Evolutionary conservation across 2,888 invertebrate genomes (phyloP), one percentile per base, ranked within the genome.

Genomic region (Eupithecia exiguata): DNA sequence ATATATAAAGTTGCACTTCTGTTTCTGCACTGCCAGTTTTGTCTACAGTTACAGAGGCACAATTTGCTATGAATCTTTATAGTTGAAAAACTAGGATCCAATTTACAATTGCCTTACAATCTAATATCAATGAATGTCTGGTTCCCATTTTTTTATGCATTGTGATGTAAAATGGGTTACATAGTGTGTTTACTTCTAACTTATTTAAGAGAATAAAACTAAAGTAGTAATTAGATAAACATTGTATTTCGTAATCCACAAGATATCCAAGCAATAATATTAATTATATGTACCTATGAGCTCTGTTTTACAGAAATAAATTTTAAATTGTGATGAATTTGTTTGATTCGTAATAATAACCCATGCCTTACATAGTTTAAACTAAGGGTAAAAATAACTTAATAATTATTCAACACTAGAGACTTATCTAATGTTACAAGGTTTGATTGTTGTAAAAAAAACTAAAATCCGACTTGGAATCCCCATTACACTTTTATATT

Each of bases 221-320:
- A 35, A 62, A 35, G 25, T 30, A 30, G 30, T 61, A 30, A 30
- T 18, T 30, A 62, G 35, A 30, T 62, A 35, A 62, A 18, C 16
- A 35, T 18, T 35, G 16, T 62, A 35, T 62, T 62, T 35, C 9
- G 0, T 65, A n/a, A n/a, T 36, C 9, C 18, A 18, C 63, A 5
- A n/a, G 36, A 38, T n/a, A 65, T 25, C 14, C 21, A 65, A 74
- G 69, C 75, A 77, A 75, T 74, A 73, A 73, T 65, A 68, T 21
- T 58, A 10, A 70, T 36, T 62, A 1, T 36, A n/a, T 67, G 25
- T 65, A 69, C 38, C 61, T 72, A 61, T 69, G 67, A 49, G 38
- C 69, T 73, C 67, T 68, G 58, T 72, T 74, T n/a, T 62, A 68
- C 43, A 72, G 61, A 70, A 74, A 58, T 66, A 75, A 72, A 74